A percentile compares a stretch with the other conserved stretches of the same genome.
phyloP scores from a whole-genome alignment of 2,797 vertebrate species.

The Bucorvus abyssinicus region DNA sequence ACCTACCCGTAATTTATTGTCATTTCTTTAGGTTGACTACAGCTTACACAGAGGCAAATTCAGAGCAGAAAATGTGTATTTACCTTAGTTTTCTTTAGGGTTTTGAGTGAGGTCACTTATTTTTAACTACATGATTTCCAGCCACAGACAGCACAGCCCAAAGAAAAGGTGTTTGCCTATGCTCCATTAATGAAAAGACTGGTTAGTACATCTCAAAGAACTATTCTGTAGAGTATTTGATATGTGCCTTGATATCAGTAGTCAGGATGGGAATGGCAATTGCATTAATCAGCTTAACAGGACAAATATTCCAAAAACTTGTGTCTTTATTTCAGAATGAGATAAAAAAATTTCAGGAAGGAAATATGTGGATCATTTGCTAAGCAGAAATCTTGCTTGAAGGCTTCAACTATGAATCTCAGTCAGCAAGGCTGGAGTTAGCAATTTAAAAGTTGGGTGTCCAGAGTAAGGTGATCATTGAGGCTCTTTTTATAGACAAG shows the following conservation, averaged over 20 bases:
- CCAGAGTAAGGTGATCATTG: background rate
- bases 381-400: background rate
- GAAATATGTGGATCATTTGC: background rate
- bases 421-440: background rate
- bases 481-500: background rate
- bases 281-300: background rate
- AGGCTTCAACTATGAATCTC: background rate
- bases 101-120: background rate
- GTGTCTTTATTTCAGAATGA: background rate
- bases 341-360: background rate
- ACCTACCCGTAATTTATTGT: background rate
- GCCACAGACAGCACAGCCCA: background rate
- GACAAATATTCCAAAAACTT: background rate
- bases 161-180: background rate
- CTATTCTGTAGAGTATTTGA: background rate
- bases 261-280: background rate
- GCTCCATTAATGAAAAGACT: background rate
- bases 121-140: background rate
- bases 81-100: constrained; percentile 7
- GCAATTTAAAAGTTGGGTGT: background rate
- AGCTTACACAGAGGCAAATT: background rate
- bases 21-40: background rate
- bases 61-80: background rate
- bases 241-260: background rate
- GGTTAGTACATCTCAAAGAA: background rate